Conservation (phyloP, 2,797 vertebrate species). For the Chromobotia macracanthus region DNA sequence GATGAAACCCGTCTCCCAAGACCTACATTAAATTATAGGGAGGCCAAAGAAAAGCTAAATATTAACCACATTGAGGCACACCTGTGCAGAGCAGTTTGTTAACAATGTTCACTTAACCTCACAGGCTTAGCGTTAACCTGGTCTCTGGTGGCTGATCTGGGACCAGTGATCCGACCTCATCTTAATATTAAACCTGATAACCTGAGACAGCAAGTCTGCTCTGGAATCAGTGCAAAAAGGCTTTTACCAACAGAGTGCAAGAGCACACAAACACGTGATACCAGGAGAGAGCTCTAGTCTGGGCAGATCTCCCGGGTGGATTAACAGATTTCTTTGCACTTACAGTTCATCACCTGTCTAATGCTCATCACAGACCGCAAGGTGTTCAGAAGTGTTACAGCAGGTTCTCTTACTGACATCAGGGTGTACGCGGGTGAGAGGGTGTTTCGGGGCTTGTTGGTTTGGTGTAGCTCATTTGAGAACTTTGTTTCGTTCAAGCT, state of each 20-base stretch:
- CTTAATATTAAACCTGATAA: not conserved
- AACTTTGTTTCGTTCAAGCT: not conserved
- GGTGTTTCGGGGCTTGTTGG: not conserved
- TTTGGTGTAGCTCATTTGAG: not conserved
- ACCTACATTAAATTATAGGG: not conserved
- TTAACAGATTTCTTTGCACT: not conserved
- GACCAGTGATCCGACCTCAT: not conserved
- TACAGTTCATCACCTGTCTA: slow-evolving; percentile 5
- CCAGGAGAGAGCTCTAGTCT: too few relatives aligned
- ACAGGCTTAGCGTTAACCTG: slow-evolving; percentile 16
- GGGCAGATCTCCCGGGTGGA: not conserved
- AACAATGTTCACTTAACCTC: slow-evolving; percentile 15
- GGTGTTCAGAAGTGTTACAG: not conserved
- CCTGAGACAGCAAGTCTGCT: not conserved
- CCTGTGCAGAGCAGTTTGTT: too few relatives aligned
- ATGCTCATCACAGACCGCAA: not conserved
- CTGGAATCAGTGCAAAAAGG: not conserved
- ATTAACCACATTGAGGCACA: too few relatives aligned
- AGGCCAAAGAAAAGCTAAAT: not conserved
- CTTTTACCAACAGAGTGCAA: not conserved
- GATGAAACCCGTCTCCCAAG: not conserved
- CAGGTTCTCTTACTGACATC: not conserved
- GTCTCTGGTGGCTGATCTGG: not conserved
- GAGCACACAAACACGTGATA: not conserved
- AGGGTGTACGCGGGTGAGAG: not conserved